Conservation (phyloP, 2,797 vertebrate species). For the Poeciliopsis turneri region DNA sequence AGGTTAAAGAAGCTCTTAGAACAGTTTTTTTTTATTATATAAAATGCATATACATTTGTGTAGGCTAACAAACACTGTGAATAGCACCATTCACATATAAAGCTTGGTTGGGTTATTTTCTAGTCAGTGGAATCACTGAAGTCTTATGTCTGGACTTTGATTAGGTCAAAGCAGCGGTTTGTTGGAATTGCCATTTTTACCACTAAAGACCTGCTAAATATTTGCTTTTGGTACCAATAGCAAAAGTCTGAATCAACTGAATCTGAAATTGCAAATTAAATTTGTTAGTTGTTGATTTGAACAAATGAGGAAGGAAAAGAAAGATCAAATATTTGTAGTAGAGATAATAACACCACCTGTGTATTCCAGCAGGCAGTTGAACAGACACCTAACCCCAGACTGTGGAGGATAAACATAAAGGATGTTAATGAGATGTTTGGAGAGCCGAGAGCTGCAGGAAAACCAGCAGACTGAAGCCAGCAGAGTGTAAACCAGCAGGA, state of each 20-base stretch:
- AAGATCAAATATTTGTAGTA: background rate
- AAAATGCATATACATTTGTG: background rate
- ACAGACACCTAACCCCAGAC: background rate
- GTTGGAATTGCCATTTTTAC: background rate
- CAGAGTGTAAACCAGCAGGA: slow-evolving; percentile 15
- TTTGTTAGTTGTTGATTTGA: background rate
- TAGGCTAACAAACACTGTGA: background rate
- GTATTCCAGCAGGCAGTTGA: slow-evolving; percentile 2
- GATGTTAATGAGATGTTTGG: slow-evolving; percentile 1
- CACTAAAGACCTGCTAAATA: background rate
- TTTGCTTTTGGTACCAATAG: background rate
- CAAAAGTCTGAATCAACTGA: background rate
- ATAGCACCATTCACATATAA: background rate
- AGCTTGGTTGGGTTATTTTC: background rate
- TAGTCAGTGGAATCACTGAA: background rate
- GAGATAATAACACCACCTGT: background rate
- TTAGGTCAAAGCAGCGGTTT: background rate
- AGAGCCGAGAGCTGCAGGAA: slow-evolving; percentile 4
- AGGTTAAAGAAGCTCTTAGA: background rate
- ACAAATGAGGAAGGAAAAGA: background rate
- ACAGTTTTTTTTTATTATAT: no score
- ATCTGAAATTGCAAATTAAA: background rate
- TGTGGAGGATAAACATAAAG: background rate
- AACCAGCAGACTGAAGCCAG: slow-evolving; percentile 8
- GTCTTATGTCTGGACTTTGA: background rate